Base-by-base conservation (phyloP, 2,888 invertebrate species). In the Amblyjoppa fuscipennis region DNA sequence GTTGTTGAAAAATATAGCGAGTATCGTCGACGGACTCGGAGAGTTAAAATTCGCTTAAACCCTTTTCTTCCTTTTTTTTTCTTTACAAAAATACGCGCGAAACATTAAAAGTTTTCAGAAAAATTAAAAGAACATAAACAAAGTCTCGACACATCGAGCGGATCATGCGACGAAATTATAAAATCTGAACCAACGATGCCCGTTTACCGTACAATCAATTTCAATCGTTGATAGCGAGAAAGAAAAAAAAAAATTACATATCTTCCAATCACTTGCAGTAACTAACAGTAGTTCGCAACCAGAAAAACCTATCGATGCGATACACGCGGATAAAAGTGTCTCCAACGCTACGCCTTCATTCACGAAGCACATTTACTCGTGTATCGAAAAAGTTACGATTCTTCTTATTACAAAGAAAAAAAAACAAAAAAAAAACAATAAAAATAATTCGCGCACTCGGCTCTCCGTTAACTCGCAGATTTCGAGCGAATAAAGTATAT, bases 1-100 rank as follows among this genome's bases (percentile, higher is more conserved):
- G 28, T 2, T 59, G 80, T 84, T 81, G 20, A 76, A 81, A 84
- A 84, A 84, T 84, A 84, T 71, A 71, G 34, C 49, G n/a, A 51
- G 7, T 25, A 31, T 38, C 25, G 5, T 38, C 56, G 45, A 45
- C 16, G 41, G 4, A 16, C 41, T 41, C 28, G 7, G 11, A 31
- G 9, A 45, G 5, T 49, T n/a, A 28, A 28, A 31, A 61, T 49
- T 31, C 16, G 28, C 28, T 13, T 28, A 16, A 41, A 13, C 5
- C 16, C 25, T 64, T 16, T 66, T 41, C n/a, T 38, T 38, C 16
- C 20, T 20, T 13, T 3, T 20, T 64, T 16, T 6, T 9, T 20
- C 5, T 3, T 34, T 34, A 31, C n/a, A 13, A 64, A 16, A 31
- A 31, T 64, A 64, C 1, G 5, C 61, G 61, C 16, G n/a, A 34